Evolutionary conservation across 2,888 invertebrate genomes (phyloP), one percentile per base, ranked within the genome.

Genomic region (Punctoribates punctum): DNA sequence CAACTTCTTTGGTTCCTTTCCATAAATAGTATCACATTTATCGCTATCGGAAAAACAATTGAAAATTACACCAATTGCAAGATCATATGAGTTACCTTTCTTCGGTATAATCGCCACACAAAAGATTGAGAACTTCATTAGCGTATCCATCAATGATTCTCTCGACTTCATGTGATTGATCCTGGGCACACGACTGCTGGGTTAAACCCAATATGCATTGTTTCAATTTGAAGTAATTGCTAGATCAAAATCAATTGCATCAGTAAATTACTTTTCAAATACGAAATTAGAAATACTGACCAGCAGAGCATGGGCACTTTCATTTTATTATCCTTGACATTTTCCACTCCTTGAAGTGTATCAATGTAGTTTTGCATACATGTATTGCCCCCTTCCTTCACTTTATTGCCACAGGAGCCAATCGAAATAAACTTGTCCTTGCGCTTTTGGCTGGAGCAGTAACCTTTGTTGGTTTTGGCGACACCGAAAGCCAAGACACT

Each of bases 1-100:
- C 60, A n/a, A 23, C 67, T 65, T 67, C 48, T 70, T 67, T 11
- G 75, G 75, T 23, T 65, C 67, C n/a, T 75, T 38, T 34, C 34
- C 34, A 34, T 5, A 34, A 34, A 34, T 34, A 8, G 34, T 34
- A 34, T 34, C 34, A 34, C 34, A 34, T 34, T 34, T 34, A 34
- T 34, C 34, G 8, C 34, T 34, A 34, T 34, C 8, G 34, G 34
- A 34, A 34, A 34, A 34, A 5, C 34, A 34, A 34, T 34, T 34
- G 3, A 34, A 34, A 34, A 34, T 34, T 34, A 5, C 34, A 34
- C 8, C 34, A 5, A 34, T 34, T 34, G 34, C 4, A 5, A 8
- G 8, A 34, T 34, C 34, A 34, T n/a, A n/a, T n/a, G n/a, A n/a
- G 4, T n/a, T 51, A 51, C 51, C 20, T 51, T 6, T 51, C 51